Evolutionary conservation across 2,113 vertebrate species (phyloP), one percentile per base, ranked within the genome.

Genomic region (Prietella phreatophila): DNA sequence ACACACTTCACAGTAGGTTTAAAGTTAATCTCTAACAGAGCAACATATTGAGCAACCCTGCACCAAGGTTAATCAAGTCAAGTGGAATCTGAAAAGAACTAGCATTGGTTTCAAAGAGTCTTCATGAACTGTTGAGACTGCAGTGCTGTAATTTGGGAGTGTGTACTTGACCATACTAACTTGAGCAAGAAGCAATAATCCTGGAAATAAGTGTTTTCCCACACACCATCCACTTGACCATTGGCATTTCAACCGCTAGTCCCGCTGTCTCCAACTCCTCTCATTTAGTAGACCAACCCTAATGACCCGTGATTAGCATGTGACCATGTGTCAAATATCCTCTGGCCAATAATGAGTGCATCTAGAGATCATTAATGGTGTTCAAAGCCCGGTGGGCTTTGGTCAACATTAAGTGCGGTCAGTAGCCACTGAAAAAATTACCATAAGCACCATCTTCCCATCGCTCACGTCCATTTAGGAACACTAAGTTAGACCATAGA

Each of bases 1-100:
- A 78, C 42, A 76, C 22, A 50, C 22, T 76, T 76, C 22, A 30
- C 10, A 11, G 22, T 73, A 20, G 20, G 69, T 36, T 39, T 73
- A 3, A 73, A 39, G 17, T 20, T 39, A 22, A 39, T 39, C 71
- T 75, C 19, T 42, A 76, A 13, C 73, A 22, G 10, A 47, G 39
- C 39, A 13, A 42, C 73, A 5, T 11, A 47, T 75, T 93, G 91
- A 92, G 92, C 90, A 92, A 88, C 75, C 39, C 89, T 90, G 93
- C 91, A 90, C 79, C 61, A 30, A 53, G 42, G 88, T 91, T 94
- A 91, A 92, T 93, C 90, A 92, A 88, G 89, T 88, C 82, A 87
- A 85, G 81, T 88, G 86, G 73, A 78, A 47, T 61, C 78, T 71
- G 83, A 83, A 93, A 91, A 92, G 89, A 91, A 93, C 92, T 85